Percentiles rank a stretch among this genome's conserved stretches.
phyloP scores from a whole-genome alignment of 2,888 invertebrate species.

The Nyleta sp. region DNA sequence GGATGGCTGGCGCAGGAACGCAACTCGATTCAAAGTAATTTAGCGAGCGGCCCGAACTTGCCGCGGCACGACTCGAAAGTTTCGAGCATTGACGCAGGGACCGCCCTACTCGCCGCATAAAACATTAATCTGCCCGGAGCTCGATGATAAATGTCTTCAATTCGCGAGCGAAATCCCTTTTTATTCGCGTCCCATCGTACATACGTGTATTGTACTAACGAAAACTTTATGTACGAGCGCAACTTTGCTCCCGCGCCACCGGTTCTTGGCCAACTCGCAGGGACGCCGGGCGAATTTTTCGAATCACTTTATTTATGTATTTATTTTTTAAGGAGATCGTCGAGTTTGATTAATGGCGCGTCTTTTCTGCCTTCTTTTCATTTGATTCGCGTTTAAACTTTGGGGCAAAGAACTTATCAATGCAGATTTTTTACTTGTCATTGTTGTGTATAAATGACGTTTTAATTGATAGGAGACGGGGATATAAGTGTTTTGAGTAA shows the following conservation, averaged over 20 bases:
- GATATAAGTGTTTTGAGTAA: too few relatives aligned
- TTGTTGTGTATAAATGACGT: too few relatives aligned
- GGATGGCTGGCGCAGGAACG: constrained; percentile 1
- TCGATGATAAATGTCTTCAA: constrained; percentile 47
- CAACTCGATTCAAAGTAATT: constrained; percentile 54
- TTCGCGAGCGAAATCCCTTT: constrained; percentile 41
- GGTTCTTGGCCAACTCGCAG: constrained; percentile 16
- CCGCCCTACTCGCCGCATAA: constrained; percentile 18
- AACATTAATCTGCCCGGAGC: constrained; percentile 44
- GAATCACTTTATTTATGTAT: background rate
- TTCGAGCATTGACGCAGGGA: constrained; percentile 41
- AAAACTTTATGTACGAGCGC: constrained; percentile 31
- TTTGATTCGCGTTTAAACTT: too few relatives aligned
- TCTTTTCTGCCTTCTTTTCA: too few relatives aligned
- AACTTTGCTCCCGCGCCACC: constrained; percentile 4
- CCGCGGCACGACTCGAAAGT: constrained; percentile 42
- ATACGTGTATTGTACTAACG: constrained; percentile 38
- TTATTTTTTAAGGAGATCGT: too few relatives aligned
- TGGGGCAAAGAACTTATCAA: too few relatives aligned
- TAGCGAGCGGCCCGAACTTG: constrained; percentile 38
- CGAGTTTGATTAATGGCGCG: too few relatives aligned
- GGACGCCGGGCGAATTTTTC: background rate
- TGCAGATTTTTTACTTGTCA: too few relatives aligned
- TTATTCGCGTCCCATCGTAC: constrained; percentile 35
- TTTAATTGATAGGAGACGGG: too few relatives aligned